Percentiles rank a stretch among this genome's conserved stretches.
Conservation (phyloP, 2,888 invertebrate genomes). For the Sphaerophoria rueppellii region DNA sequence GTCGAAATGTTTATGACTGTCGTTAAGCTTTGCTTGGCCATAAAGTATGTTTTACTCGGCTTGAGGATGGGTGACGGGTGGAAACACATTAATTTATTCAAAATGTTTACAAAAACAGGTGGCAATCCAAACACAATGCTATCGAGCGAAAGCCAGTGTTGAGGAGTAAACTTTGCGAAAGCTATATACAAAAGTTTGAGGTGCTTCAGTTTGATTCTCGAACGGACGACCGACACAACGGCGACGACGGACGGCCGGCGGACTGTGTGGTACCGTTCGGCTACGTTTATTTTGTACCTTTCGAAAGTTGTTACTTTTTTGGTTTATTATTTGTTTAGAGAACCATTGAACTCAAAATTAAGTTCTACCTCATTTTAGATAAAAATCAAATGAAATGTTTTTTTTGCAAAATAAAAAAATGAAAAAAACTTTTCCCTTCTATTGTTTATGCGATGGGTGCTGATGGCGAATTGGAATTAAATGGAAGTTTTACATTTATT, state of each 20-base stretch:
- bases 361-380: constrained; percentile 60
- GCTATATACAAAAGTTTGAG: not conserved
- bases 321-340: not conserved
- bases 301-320: not conserved
- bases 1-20: constrained; percentile 67
- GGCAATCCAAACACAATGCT: constrained; percentile 37
- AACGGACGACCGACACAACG: too few species aligned
- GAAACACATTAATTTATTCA: constrained; percentile 65
- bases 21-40: constrained; percentile 60
- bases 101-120: constrained; percentile 57
- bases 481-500: not conserved
- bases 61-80: constrained; percentile 1
- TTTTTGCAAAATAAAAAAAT: not conserved
- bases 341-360: constrained; percentile 37
- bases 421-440: not conserved
- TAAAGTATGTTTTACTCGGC: constrained; percentile 34
- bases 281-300: not conserved
- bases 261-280: not conserved
- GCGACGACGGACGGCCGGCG: too few species aligned
- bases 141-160: constrained; percentile 8
- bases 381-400: constrained; percentile 47
- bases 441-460: not conserved
- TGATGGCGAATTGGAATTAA: not conserved
- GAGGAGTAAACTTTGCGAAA: constrained; percentile 38
- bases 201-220: not conserved